Percentiles rank a stretch among this genome's conserved stretches.
These are phyloP conservation scores for Amblyteles armatorius DNA, from an alignment of 2,888 invertebrate species.

Conservation along the genomic window DNA sequence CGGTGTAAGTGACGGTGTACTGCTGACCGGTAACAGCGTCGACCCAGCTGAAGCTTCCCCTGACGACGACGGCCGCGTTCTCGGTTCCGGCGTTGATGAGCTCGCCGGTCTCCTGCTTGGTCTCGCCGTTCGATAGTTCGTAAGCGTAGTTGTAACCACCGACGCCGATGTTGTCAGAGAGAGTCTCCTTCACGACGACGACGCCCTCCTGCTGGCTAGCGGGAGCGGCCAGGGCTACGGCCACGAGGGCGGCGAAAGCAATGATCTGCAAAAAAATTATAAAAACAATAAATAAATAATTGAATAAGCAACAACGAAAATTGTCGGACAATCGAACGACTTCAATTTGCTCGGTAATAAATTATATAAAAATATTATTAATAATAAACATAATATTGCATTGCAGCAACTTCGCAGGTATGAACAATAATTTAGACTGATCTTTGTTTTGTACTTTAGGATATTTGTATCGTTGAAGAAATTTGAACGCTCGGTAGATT, in stretches of 20 bases:
- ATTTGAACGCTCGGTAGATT: neutral
- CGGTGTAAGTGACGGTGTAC: slow-evolving; percentile 75
- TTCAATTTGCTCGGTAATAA: too few relatives aligned
- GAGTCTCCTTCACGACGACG: slow-evolving; percentile 73
- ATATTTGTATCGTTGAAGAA: too few relatives aligned
- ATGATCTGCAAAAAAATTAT: slow-evolving; percentile 70
- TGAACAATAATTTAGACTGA: too few relatives aligned
- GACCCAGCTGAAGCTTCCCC: slow-evolving; percentile 76
- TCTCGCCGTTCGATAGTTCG: slow-evolving; percentile 75
- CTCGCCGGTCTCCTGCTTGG: slow-evolving; percentile 73
- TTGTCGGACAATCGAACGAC: too few relatives aligned
- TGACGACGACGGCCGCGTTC: slow-evolving; percentile 71
- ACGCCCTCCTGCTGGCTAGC: slow-evolving; percentile 46
- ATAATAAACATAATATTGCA: neutral
- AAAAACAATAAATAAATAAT: neutral
- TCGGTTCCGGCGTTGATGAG: slow-evolving; percentile 71
- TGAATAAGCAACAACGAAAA: too few relatives aligned
- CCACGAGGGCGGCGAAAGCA: slow-evolving; percentile 74
- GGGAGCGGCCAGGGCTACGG: slow-evolving; percentile 74
- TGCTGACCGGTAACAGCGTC: slow-evolving; percentile 72
- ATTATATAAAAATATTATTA: too few relatives aligned
- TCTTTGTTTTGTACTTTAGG: too few relatives aligned
- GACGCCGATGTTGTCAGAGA: slow-evolving; percentile 77
- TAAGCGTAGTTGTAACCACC: slow-evolving; percentile 76
- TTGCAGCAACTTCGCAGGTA: neutral